A percentile compares a stretch with the other conserved stretches of the same genome.
Evolutionary conservation across 2,113 vertebrate genomes (phyloP).

Genomic region (Sterrhoptilus dennistouni): DNA sequence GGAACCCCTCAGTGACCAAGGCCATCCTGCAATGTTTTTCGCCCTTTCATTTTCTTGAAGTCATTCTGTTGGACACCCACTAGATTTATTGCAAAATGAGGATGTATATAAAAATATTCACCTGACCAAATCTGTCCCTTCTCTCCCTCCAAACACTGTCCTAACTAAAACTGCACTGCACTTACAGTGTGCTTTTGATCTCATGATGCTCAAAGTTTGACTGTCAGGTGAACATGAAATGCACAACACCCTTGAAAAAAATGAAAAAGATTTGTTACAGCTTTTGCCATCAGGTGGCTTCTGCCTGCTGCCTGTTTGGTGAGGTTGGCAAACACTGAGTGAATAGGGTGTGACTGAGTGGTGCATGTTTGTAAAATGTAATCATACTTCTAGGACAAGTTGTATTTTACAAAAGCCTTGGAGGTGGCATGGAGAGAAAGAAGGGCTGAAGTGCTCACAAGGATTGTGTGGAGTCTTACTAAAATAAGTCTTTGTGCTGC

Average conservation of each 20-base stretch:
- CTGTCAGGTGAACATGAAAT: not conserved
- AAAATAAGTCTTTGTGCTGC: not conserved
- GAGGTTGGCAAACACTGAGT: not conserved
- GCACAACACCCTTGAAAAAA: not conserved
- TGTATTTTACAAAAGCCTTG: not conserved
- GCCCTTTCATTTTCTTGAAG: not conserved
- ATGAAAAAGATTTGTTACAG: not conserved
- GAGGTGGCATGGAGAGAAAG: accelerated
- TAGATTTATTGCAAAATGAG: not conserved
- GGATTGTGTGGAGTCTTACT: not conserved
- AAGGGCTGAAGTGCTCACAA: not conserved
- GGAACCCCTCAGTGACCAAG: not conserved
- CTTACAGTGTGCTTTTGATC: not conserved
- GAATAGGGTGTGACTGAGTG: not conserved
- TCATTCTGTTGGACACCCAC: not conserved
- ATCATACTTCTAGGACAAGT: not conserved
- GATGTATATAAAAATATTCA: not conserved
- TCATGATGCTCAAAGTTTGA: not conserved
- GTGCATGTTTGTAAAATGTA: not conserved
- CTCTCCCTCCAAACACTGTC: not conserved
- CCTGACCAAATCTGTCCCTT: not conserved
- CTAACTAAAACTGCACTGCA: not conserved
- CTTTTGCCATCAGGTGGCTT: not conserved
- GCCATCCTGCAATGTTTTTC: not conserved
- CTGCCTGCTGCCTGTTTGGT: not conserved